A percentile compares a stretch with the other conserved stretches of the same genome.
Conservation (phyloP, 2,113 vertebrate species). For the Hyperopisus bebe region DNA sequence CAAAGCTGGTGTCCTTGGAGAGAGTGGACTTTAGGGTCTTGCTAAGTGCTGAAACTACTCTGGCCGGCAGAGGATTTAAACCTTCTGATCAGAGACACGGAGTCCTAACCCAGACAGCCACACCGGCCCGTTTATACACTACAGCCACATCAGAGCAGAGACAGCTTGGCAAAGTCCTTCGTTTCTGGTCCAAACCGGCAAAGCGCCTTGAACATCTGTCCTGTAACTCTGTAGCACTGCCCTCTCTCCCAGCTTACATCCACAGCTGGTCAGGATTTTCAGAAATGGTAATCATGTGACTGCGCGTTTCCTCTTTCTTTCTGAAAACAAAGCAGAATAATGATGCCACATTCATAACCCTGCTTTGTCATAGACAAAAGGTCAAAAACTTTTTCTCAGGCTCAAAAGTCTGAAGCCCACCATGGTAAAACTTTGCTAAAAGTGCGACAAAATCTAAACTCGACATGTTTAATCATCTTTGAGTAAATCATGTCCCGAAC, state of each 20-base stretch:
- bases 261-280: neutral
- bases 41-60: neutral
- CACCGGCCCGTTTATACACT: neutral
- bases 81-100: neutral
- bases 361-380: neutral
- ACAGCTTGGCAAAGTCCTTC: neutral
- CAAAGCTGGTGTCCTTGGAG: neutral
- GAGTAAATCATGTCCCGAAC: neutral
- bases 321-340: neutral
- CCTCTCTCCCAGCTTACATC: neutral
- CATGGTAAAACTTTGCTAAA: neutral
- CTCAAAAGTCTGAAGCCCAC: neutral
- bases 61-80: neutral
- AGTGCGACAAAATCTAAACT: neutral
- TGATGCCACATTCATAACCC: neutral
- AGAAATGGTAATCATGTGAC: neutral
- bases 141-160: neutral
- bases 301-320: neutral
- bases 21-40: neutral
- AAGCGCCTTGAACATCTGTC: neutral
- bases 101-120: neutral
- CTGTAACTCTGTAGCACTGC: neutral
- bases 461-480: neutral
- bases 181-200: neutral
- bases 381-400: neutral